Evolutionary conservation across 2,888 invertebrate species (phyloP).

Genomic region (Brachylomia viminalis): DNA sequence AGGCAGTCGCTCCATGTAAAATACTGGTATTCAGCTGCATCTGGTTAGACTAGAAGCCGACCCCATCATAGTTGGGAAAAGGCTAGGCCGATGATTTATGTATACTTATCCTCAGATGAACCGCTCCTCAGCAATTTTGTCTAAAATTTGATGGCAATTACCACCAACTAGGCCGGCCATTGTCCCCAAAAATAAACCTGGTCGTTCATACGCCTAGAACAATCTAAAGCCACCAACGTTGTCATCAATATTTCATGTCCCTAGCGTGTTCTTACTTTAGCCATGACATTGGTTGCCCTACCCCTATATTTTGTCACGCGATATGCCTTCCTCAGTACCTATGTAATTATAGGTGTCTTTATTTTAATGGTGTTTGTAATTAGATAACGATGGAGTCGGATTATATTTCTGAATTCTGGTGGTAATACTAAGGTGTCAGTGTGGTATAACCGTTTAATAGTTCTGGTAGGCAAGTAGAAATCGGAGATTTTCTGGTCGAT

Average conservation of each 20-base stretch:
- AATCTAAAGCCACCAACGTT: background rate
- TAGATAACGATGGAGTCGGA: conserved; percentile 50
- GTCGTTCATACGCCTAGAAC: background rate
- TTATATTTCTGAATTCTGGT: conserved; percentile 50
- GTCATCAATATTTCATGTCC: conserved; percentile 39
- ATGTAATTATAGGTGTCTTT: conserved; percentile 55
- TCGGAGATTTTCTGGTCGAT: background rate
- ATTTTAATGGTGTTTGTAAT: conserved; percentile 54
- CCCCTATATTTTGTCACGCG: conserved; percentile 69
- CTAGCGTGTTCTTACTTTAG: conserved; percentile 57
- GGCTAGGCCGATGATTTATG: too few species aligned
- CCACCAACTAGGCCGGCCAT: too few species aligned
- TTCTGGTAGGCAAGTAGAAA: background rate
- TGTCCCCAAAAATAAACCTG: background rate
- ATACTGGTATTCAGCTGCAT: too few species aligned
- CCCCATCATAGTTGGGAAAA: too few species aligned
- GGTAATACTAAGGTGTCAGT: background rate
- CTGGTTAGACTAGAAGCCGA: too few species aligned
- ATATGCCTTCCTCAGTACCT: conserved; percentile 53
- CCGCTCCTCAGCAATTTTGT: too few species aligned
- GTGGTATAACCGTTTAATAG: conserved; percentile 4
- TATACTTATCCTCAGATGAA: too few species aligned
- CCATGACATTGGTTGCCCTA: conserved; percentile 67
- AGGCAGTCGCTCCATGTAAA: too few species aligned
- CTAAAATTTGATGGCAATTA: too few species aligned